Conservation (phyloP, 1,140 invertebrate genomes). For the Scaptomyza graminum region DNA sequence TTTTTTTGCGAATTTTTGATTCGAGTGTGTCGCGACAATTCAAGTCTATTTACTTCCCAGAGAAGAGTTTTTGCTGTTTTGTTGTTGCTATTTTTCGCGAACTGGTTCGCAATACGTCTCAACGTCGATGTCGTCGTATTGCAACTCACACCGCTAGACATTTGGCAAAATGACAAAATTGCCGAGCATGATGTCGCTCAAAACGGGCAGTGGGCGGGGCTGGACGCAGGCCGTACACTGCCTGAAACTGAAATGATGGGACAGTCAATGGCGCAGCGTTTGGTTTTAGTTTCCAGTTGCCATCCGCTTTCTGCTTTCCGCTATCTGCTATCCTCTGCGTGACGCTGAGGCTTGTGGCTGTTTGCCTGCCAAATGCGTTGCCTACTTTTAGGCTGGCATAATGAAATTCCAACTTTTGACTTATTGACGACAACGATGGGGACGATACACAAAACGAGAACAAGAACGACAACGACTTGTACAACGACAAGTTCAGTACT, state of each 20-base stretch:
- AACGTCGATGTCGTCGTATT: slow-evolving; percentile 52
- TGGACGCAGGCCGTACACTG: not conserved
- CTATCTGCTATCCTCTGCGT: slow-evolving; percentile 20
- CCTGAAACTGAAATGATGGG: not conserved
- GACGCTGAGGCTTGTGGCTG: slow-evolving; percentile 29
- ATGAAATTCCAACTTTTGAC: slow-evolving; percentile 84
- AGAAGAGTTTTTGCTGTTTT: slow-evolving; percentile 19
- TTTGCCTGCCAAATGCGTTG: slow-evolving; percentile 76
- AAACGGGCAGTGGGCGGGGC: slow-evolving; percentile 35
- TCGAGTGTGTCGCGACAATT: slow-evolving; percentile 7
- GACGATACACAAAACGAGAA: slow-evolving; percentile 29
- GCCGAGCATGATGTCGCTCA: slow-evolving; percentile 64
- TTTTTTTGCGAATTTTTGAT: slow-evolving; percentile 11
- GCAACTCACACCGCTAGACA: slow-evolving; percentile 59
- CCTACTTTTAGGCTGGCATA: slow-evolving; percentile 78
- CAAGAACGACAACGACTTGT: slow-evolving; percentile 1
- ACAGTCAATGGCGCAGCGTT: slow-evolving; percentile 64
- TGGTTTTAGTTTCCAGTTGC: slow-evolving; percentile 60
- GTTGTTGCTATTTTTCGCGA: slow-evolving; percentile 21
- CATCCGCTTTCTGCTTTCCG: slow-evolving; percentile 25
- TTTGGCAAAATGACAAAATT: slow-evolving; percentile 83
- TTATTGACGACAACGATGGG: slow-evolving; percentile 77
- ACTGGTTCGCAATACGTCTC: slow-evolving; percentile 20
- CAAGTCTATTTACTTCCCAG: slow-evolving; percentile 28
- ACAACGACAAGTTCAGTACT: slow-evolving; percentile 31